Evolutionary conservation across 2,888 invertebrate genomes (phyloP).

Genomic region (Gymnocheta viridis): DNA sequence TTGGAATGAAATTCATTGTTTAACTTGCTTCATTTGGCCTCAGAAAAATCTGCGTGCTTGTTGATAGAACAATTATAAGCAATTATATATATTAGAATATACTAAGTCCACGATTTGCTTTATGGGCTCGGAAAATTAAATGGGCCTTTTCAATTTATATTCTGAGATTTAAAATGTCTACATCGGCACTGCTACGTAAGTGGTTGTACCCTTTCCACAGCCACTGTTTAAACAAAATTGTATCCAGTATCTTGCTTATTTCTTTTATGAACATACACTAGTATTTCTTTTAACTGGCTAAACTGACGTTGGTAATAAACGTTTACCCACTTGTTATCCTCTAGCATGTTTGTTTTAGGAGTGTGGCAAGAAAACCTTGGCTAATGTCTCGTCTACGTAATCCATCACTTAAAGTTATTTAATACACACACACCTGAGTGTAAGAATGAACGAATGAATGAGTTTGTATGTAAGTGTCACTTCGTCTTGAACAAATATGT

Average conservation of each 20-base stretch:
- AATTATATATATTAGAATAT: too few relatives aligned
- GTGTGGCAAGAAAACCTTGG: slow-evolving; percentile 73
- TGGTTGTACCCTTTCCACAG: background rate
- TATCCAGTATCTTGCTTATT: slow-evolving; percentile 38
- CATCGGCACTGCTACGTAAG: too few relatives aligned
- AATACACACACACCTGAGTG: slow-evolving; percentile 54
- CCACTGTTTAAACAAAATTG: background rate
- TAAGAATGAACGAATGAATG: slow-evolving; percentile 18
- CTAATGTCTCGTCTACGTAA: slow-evolving; percentile 75
- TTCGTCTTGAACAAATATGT: slow-evolving; percentile 25
- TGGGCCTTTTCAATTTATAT: too few relatives aligned
- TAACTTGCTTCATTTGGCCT: too few relatives aligned
- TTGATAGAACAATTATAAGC: too few relatives aligned
- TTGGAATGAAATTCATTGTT: background rate
- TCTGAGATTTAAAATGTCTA: too few relatives aligned
- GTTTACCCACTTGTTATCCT: slow-evolving; percentile 55
- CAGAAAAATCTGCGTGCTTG: too few relatives aligned
- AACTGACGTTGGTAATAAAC: slow-evolving; percentile 59
- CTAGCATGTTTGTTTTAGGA: background rate
- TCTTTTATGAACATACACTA: slow-evolving; percentile 7
- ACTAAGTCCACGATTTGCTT: too few relatives aligned
- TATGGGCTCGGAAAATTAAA: too few relatives aligned
- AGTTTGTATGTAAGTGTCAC: slow-evolving; percentile 38
- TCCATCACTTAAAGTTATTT: slow-evolving; percentile 59
- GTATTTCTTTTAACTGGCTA: background rate